Conservation (phyloP, 2,113 vertebrate species). For the Ciconia boyciana region DNA sequence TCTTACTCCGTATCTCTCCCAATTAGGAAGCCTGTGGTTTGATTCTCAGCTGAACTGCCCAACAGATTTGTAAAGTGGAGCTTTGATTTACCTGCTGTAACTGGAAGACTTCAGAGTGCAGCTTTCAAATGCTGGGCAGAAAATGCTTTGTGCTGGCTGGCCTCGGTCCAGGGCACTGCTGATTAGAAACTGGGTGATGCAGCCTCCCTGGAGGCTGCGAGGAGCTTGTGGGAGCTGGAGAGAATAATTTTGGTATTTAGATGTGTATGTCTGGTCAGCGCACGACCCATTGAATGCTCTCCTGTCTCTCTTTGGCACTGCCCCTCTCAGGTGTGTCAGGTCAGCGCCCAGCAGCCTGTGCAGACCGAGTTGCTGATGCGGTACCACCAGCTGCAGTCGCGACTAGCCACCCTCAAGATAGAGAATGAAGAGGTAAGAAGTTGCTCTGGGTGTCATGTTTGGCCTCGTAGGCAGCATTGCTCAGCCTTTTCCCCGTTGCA, state of each 20-base stretch:
- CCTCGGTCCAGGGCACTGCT: neutral
- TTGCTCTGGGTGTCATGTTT: neutral
- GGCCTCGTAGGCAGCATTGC: neutral
- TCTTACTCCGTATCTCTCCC: neutral
- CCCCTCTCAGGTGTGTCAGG: conserved; percentile 88
- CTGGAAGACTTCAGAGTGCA: neutral
- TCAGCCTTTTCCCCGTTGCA: fast-evolving
- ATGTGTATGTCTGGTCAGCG: fast-evolving
- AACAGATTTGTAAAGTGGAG: neutral
- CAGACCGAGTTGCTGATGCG: conserved; percentile 95
- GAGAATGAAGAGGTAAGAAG: conserved; percentile 94
- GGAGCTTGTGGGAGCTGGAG: neutral
- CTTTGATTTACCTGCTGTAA: neutral
- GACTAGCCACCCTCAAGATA: conserved; percentile 93
- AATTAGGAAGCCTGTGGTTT: neutral
- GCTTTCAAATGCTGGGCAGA: neutral
- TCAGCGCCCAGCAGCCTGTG: conserved; percentile 95
- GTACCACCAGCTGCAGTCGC: conserved; percentile 96
- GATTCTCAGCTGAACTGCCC: neutral
- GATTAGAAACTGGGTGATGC: fast-evolving
- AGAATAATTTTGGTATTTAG: neutral
- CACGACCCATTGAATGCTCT: neutral
- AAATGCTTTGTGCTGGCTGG: neutral
- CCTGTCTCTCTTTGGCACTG: neutral
- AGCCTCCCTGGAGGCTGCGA: neutral